These are phyloP conservation scores for Xestia ashworthii DNA, from an alignment of 2,888 invertebrate species.

Conservation along the genomic window DNA sequence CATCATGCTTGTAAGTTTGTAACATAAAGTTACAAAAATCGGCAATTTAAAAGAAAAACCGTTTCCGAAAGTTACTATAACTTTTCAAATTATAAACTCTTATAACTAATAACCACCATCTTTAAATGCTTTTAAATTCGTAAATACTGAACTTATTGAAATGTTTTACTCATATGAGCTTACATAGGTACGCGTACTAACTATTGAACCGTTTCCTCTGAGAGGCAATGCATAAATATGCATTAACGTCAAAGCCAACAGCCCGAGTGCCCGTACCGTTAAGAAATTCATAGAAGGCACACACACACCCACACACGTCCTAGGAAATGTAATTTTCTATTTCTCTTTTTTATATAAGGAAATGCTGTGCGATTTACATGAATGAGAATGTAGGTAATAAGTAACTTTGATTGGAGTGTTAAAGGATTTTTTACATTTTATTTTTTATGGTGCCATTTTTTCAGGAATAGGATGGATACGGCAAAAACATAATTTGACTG, in stretches of 20 bases:
- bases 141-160: constrained; percentile 32
- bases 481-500: background rate
- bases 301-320: no score
- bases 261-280: constrained; percentile 34
- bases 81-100: background rate
- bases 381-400: constrained; percentile 28
- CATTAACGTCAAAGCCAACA: constrained; percentile 57
- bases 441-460: background rate
- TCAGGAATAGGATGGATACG: no score
- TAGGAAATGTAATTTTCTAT: constrained; percentile 34
- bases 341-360: constrained; percentile 15
- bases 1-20: background rate
- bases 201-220: constrained; percentile 34
- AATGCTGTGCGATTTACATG: constrained; percentile 23
- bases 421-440: background rate
- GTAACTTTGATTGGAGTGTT: constrained; percentile 19
- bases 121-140: constrained; percentile 21
- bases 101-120: background rate
- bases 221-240: constrained; percentile 60
- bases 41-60: constrained; percentile 4
- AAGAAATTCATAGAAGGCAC: constrained; percentile 57
- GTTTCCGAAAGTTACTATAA: background rate
- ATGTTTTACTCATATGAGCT: constrained; percentile 18
- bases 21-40: background rate
- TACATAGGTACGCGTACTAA: constrained; percentile 29